These are phyloP conservation scores for Antigone vipio DNA, from an alignment of 2,113 vertebrate genomes.

Conservation along the genomic window DNA sequence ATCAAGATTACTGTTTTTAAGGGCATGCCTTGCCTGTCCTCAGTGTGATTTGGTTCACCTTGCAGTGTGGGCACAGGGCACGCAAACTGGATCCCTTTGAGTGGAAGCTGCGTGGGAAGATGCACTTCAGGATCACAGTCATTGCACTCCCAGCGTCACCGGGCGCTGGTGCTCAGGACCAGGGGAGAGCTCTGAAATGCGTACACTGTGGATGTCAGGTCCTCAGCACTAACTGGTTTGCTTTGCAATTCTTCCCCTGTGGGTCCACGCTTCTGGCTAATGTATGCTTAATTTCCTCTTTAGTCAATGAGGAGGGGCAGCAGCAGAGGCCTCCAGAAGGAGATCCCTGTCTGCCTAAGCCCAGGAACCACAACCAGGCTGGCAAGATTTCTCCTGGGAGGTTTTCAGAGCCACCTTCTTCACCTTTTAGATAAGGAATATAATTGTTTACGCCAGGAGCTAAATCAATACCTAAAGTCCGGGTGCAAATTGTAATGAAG, in stretches of 20 bases:
- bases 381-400: background rate
- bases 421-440: background rate
- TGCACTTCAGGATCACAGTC: background rate
- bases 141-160: background rate
- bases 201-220: background rate
- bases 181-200: background rate
- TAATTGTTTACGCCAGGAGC: background rate
- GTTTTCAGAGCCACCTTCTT: background rate
- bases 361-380: background rate
- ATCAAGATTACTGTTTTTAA: background rate
- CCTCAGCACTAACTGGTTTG: background rate
- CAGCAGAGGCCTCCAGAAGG: background rate
- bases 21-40: background rate
- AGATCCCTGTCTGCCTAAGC: background rate
- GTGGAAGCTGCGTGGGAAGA: background rate
- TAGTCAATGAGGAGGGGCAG: background rate
- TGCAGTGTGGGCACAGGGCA: background rate
- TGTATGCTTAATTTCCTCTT: background rate
- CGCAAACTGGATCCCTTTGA: background rate
- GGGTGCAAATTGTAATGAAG: background rate
- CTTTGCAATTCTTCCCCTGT: background rate
- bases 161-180: background rate
- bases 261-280: background rate
- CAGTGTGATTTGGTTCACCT: background rate
- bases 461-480: background rate